Conservation (phyloP, 2,113 vertebrate genomes). For the Hyaena hyaena region DNA sequence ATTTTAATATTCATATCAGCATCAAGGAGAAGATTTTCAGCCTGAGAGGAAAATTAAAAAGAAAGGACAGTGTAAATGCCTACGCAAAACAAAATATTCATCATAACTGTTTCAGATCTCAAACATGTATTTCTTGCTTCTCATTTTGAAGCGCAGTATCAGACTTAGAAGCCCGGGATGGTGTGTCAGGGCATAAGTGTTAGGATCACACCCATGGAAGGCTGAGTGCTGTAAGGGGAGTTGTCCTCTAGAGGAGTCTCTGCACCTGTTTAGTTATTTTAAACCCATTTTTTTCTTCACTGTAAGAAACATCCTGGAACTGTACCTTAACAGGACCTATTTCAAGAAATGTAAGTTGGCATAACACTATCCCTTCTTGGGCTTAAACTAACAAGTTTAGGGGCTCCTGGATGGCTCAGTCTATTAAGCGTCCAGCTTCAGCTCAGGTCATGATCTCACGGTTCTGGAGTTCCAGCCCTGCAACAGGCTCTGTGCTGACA, state of each 20-base stretch:
- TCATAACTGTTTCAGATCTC: neutral
- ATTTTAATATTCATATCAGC: constrained; percentile 99
- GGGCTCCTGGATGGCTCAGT: too few relatives aligned
- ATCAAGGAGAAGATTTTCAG: constrained; percentile 97
- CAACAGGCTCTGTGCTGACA: too few relatives aligned
- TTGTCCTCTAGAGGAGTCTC: neutral
- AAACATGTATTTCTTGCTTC: neutral
- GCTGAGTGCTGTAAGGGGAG: neutral
- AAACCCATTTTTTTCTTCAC: neutral
- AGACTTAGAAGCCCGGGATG: neutral
- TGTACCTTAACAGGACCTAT: neutral
- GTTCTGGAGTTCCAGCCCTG: too few relatives aligned
- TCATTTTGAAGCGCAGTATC: neutral
- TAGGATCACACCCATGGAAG: neutral
- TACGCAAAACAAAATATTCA: neutral
- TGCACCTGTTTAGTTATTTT: neutral
- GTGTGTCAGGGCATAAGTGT: fast-evolving
- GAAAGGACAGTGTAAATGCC: constrained; percentile 63
- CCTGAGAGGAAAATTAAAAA: constrained; percentile 86
- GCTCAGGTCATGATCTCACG: too few relatives aligned
- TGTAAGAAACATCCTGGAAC: neutral
- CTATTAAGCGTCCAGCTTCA: too few relatives aligned
- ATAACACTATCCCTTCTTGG: neutral
- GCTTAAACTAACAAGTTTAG: neutral
- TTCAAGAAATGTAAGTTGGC: neutral